Percentiles rank a stretch among this genome's conserved stretches.
Conservation (phyloP, 2,797 vertebrate species). For the Helostoma temminkii region DNA sequence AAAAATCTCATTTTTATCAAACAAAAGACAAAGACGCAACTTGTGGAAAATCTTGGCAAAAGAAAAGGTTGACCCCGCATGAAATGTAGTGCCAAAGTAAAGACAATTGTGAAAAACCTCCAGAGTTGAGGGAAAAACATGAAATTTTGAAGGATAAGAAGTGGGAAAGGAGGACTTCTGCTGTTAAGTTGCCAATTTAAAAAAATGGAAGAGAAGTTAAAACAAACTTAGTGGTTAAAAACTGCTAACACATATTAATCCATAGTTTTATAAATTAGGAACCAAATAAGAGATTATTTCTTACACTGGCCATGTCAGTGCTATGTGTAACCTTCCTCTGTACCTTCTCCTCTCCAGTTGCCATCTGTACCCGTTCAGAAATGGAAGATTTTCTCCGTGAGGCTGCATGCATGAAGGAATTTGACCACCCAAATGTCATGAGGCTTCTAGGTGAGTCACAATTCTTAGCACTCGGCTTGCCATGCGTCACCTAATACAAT, state of each 20-base stretch:
- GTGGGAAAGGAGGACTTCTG: neutral
- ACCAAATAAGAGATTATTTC: conserved; percentile 19
- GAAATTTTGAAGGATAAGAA: neutral
- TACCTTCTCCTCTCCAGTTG: conserved; percentile 77
- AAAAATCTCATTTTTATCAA: conserved; percentile 35
- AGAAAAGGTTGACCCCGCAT: conserved; percentile 28
- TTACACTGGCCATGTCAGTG: neutral
- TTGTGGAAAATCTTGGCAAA: conserved; percentile 40
- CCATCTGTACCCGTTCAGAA: conserved; percentile 92
- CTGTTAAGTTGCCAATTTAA: neutral
- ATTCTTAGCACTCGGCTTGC: neutral
- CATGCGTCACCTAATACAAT: no score
- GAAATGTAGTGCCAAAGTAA: conserved; percentile 16
- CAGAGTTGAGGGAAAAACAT: neutral
- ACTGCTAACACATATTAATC: conserved; percentile 5
- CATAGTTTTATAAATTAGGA: conserved; percentile 13
- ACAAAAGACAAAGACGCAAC: conserved; percentile 35
- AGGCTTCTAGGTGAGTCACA: conserved; percentile 87
- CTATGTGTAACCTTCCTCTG: neutral
- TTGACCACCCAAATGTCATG: conserved; percentile 94
- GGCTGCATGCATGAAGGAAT: conserved; percentile 95
- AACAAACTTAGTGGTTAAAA: conserved; percentile 9
- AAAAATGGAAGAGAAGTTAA: neutral
- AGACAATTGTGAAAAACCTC: conserved; percentile 3
- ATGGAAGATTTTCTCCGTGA: conserved; percentile 95